These are phyloP conservation scores for Aeoliscus strigatus DNA, from an alignment of 2,797 vertebrate species.

Conservation along the genomic window DNA sequence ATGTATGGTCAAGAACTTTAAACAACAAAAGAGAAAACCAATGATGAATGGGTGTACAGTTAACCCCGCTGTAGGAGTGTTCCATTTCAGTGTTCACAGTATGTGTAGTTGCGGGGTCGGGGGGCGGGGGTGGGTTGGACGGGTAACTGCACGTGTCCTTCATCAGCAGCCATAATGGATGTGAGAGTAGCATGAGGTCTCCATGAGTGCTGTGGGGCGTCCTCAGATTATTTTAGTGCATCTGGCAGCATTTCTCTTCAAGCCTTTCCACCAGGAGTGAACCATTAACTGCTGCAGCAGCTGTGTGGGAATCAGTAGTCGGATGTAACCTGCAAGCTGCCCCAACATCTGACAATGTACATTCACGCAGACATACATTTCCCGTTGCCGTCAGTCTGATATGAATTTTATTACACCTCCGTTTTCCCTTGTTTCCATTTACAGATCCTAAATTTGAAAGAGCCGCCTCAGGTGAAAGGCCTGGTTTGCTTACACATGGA, in stretches of 20 bases:
- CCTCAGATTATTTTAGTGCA: conserved; percentile 7
- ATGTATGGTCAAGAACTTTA: too few relatives aligned
- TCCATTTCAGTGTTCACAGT: too few relatives aligned
- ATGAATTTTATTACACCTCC: conserved; percentile 27
- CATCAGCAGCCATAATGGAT: conserved; percentile 27
- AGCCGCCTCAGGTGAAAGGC: conserved; percentile 53
- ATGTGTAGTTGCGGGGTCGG: too few relatives aligned
- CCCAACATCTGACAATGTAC: conserved; percentile 7
- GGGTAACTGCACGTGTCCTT: conserved; percentile 12
- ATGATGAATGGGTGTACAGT: too few relatives aligned
- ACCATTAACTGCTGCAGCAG: neutral
- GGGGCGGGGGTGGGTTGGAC: too few relatives aligned
- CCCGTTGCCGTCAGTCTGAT: conserved; percentile 38
- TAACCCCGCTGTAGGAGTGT: too few relatives aligned
- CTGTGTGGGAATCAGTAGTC: conserved; percentile 26
- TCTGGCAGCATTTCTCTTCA: conserved; percentile 14
- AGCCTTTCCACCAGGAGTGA: neutral
- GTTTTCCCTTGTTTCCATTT: conserved; percentile 48
- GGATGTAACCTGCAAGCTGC: conserved; percentile 10
- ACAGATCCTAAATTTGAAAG: conserved; percentile 59
- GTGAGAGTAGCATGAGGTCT: conserved; percentile 9
- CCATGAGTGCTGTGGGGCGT: conserved; percentile 10
- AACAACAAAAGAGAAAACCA: too few relatives aligned
- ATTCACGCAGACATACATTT: conserved; percentile 54
- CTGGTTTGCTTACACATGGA: conserved; percentile 61